Percentiles rank a stretch among this genome's conserved stretches.
Evolutionary conservation across 2,888 invertebrate genomes (phyloP).

Genomic region (Netelia inedita): DNA sequence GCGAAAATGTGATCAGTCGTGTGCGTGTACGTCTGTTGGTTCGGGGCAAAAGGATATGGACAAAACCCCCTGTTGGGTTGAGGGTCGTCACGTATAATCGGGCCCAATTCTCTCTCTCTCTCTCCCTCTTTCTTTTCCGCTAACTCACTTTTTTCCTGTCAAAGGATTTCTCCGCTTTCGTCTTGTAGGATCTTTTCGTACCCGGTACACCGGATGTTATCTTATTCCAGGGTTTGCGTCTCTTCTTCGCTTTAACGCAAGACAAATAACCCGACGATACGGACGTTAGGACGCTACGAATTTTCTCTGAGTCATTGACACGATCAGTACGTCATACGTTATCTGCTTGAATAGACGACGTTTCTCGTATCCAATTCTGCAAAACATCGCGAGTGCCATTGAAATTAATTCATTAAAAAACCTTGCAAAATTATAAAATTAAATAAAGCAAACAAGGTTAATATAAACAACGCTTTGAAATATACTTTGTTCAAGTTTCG

Average conservation of each 20-base stretch:
- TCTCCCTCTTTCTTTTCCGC: not conserved
- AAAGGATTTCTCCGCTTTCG: conserved; percentile 46
- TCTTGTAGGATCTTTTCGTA: conserved; percentile 63
- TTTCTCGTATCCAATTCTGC: conserved; percentile 12
- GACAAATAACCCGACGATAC: conserved; percentile 17
- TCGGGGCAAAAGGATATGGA: conserved; percentile 14
- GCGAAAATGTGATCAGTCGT: conserved; percentile 1
- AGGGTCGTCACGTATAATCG: conserved; percentile 68
- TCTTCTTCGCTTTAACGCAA: conserved; percentile 17
- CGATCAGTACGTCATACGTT: conserved; percentile 5
- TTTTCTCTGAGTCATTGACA: conserved; percentile 16
- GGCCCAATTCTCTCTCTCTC: conserved; percentile 51
- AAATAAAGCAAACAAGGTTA: not conserved
- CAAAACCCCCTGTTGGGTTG: conserved; percentile 55
- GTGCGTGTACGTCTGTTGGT: not conserved
- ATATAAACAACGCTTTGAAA: not conserved
- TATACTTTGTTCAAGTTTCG: not conserved
- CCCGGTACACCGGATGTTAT: conserved; percentile 51
- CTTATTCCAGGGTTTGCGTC: conserved; percentile 1
- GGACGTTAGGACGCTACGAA: conserved; percentile 13
- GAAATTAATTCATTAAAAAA: not conserved
- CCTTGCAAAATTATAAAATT: no score
- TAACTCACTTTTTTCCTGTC: not conserved
- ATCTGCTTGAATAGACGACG: conserved; percentile 53
- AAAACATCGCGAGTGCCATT: not conserved